Evolutionary conservation across 2,113 vertebrate species (phyloP), one percentile per base, ranked within the genome.

Genomic region (Saguinus midas): DNA sequence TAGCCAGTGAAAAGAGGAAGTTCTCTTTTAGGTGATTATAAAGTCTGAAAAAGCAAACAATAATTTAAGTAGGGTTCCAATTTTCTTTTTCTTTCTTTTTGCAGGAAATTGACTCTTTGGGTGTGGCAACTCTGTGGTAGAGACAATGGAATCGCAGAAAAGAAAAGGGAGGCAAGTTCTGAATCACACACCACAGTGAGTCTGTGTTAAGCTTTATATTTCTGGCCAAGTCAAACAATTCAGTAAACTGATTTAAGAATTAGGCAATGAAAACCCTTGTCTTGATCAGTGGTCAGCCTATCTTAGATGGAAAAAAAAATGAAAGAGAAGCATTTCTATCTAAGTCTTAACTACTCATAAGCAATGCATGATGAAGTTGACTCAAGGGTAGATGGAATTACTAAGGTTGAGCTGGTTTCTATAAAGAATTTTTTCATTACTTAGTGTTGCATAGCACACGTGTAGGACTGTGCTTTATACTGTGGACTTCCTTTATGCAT

Each of bases 21-120:
- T 92, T 95, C 61, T 94, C 6, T 35, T 95, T 88, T 97, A 93
- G 90, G 32, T 94, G 80, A 85, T 79, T 96, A 83, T 75, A 82
- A 96, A 97, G 43, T 92, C 40, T 96, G 55, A 85, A 82, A 92
- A n/a, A 76, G 37, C 75, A 96, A 96, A 89, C 48, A 96, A 90
- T 81, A 88, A 85, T 87, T 75, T 96, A 92, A 91, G 45, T 82
- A 82, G 25, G 55, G 21, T 90, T 95, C 93, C 85, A 64, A 96
- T 97, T 96, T 97, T 97, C 95, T 91, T 87, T 87, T 91, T 86
- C 92, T 94, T 96, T 95, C 48, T 92, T 97, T 84, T 35, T 92
- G 43, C 5, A 97, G 79, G 66, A 98, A 98, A 97, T 82, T 32
- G 6, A 96, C 29, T 82, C 89, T 66, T 57, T 89, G 73, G 87